Evolutionary conservation across 2,797 vertebrate species (phyloP).

Genomic region (Sibirionetta formosa): DNA sequence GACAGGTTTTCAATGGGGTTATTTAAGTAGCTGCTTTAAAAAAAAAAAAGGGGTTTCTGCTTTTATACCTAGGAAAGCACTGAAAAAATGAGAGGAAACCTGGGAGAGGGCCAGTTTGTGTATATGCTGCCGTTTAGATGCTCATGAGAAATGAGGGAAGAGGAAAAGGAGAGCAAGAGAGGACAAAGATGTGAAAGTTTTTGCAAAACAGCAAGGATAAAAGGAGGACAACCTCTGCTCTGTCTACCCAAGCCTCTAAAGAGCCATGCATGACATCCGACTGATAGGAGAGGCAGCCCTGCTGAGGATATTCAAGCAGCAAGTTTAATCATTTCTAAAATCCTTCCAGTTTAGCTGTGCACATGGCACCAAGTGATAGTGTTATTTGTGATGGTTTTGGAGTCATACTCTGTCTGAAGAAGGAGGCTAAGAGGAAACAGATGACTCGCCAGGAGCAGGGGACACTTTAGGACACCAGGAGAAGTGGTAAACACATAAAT

Average conservation of each 20-base stretch:
- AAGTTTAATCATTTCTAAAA: background rate
- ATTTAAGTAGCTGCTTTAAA: background rate
- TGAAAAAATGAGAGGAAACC: background rate
- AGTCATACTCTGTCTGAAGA: background rate
- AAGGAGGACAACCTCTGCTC: accelerated
- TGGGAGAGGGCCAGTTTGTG: background rate
- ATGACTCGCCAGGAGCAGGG: background rate
- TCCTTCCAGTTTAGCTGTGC: background rate
- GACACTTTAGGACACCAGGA: background rate
- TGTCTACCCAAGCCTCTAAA: background rate
- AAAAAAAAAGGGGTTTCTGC: background rate
- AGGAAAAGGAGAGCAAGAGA: background rate
- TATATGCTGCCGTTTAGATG: background rate
- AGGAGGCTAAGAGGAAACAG: background rate
- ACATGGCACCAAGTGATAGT: accelerated
- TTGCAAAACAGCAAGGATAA: background rate
- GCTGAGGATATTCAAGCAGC: background rate
- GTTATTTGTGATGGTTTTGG: background rate
- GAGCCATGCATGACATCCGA: background rate
- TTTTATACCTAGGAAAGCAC: background rate
- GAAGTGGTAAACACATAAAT: slow-evolving; percentile 47
- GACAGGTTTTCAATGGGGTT: background rate
- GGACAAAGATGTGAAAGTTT: background rate
- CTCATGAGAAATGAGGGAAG: background rate
- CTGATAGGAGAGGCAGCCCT: background rate